Base-by-base conservation (phyloP, 2,797 vertebrate genomes). In the Sphenodon punctatus region DNA sequence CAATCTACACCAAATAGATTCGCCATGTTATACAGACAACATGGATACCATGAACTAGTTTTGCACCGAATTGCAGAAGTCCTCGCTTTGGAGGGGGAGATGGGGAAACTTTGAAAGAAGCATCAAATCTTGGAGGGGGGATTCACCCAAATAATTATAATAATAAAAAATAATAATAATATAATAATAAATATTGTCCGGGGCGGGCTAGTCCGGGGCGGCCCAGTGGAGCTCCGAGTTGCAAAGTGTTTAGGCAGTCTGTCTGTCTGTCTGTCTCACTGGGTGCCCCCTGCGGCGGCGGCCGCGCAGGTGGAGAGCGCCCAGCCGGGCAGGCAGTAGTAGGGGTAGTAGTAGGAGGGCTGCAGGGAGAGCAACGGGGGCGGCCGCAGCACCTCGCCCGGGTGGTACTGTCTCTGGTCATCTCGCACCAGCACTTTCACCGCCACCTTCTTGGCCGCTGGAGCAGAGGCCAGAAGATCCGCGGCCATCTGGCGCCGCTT, bases 321-420 rank as follows among this genome's bases (percentile, higher is more conserved):
- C 98, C 98, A 99, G 42, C 97, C 97, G 1, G 98, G 98, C 64
- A 99, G 96, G 95, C 98, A 99, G 96, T 99, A 99, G 39, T 99
- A 99, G 1, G 98, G 98, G 74, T 98, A 99, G 75, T 99, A 99
- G 94, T 98, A 99, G 64, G 97, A 97, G 1, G 97, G 98, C 75
- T 94, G 95, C 39, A 96, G 92, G 0, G 94, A 92, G 66, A 95
- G 92, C 42, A 96, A 93, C 48, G 98, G 98, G 64, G 98, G 98
- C 5, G 98, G 98, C 89, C 98, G 93, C 83, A 99, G 94, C 85
- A 99, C 96, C 92, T 99, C 98, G 20, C 98, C 98, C 0, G 98
- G 98, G 89, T 95, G 95, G 92, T 99, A 99, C 94, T 99, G 99
- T 97, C 98, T 97, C 95, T 99, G 99, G 93, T 99, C 99, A 94